Percentiles rank a stretch among this genome's conserved stretches.
These are phyloP conservation scores for Drosophila nikananu DNA, from an alignment of 1,140 invertebrate species.

Conservation along the genomic window DNA sequence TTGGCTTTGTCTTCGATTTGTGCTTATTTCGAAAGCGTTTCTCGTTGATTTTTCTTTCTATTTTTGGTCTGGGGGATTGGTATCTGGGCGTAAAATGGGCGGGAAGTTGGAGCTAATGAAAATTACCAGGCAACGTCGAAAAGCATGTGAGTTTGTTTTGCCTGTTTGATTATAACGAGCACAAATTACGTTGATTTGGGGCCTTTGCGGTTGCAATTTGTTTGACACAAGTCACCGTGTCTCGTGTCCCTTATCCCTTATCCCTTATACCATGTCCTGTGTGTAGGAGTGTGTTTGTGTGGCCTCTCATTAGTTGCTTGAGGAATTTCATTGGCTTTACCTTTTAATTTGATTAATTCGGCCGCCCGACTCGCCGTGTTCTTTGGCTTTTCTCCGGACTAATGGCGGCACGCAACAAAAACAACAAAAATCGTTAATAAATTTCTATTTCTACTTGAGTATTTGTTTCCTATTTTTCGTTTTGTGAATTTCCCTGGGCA, in stretches of 20 bases:
- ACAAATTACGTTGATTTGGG: slow-evolving; percentile 69
- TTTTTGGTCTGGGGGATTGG: background rate
- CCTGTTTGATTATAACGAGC: slow-evolving; percentile 63
- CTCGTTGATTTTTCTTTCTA: background rate
- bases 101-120: slow-evolving; percentile 51
- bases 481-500: background rate
- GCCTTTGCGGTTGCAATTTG: slow-evolving; percentile 51
- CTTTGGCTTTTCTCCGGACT: slow-evolving; percentile 7
- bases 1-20: slow-evolving; percentile 43
- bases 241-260: background rate
- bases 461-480: background rate
- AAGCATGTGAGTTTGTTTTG: slow-evolving; percentile 32
- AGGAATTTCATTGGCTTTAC: slow-evolving; percentile 59
- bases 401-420: slow-evolving; percentile 47
- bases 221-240: slow-evolving; percentile 25
- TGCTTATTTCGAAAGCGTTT: slow-evolving; percentile 7
- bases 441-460: background rate
- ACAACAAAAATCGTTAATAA: slow-evolving; percentile 45
- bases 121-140: slow-evolving; percentile 38
- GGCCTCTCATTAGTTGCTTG: slow-evolving; percentile 31
- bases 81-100: slow-evolving; percentile 1
- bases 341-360: slow-evolving; percentile 69
- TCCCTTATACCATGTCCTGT: too few relatives aligned
- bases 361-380: slow-evolving; percentile 3
- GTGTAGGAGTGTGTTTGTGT: slow-evolving; percentile 4